Conservation (phyloP, 2,797 vertebrate genomes). For the Poeciliopsis turneri region DNA sequence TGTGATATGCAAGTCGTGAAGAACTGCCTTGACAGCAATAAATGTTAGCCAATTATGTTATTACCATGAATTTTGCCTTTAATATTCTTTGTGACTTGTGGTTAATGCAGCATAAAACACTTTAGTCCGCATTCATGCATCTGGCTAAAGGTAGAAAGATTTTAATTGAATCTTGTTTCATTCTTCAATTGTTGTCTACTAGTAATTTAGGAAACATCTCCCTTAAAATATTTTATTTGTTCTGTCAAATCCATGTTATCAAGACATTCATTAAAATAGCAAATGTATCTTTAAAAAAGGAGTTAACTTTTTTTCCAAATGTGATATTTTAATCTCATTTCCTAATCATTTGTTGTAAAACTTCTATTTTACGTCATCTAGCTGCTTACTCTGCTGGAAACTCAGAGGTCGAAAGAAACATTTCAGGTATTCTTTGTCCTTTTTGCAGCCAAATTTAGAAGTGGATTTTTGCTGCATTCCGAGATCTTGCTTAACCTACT, state of each 20-base stretch:
- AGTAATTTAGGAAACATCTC: background rate
- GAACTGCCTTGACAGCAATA: background rate
- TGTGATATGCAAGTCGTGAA: background rate
- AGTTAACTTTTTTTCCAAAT: background rate
- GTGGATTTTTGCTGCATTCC: slow-evolving; percentile 24
- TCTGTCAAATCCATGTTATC: background rate
- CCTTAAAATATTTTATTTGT: background rate
- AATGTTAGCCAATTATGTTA: background rate
- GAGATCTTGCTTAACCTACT: slow-evolving; percentile 27
- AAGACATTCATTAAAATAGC: background rate
- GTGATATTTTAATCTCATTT: background rate
- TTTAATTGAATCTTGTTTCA: background rate
- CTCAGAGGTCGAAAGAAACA: slow-evolving; percentile 13
- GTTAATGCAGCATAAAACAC: background rate
- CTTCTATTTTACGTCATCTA: background rate
- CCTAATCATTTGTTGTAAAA: background rate
- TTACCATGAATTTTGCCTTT: background rate
- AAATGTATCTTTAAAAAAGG: background rate
- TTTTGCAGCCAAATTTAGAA: slow-evolving; percentile 35
- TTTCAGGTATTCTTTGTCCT: slow-evolving; percentile 11
- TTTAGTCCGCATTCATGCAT: background rate
- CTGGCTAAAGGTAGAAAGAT: background rate
- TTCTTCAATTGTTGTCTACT: background rate
- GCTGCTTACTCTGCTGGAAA: slow-evolving; percentile 7
- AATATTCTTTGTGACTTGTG: background rate